A percentile compares a stretch with the other conserved stretches of the same genome.
phyloP scores from a whole-genome alignment of 1,140 invertebrate genomes.

The Drosophila takahashii region DNA sequence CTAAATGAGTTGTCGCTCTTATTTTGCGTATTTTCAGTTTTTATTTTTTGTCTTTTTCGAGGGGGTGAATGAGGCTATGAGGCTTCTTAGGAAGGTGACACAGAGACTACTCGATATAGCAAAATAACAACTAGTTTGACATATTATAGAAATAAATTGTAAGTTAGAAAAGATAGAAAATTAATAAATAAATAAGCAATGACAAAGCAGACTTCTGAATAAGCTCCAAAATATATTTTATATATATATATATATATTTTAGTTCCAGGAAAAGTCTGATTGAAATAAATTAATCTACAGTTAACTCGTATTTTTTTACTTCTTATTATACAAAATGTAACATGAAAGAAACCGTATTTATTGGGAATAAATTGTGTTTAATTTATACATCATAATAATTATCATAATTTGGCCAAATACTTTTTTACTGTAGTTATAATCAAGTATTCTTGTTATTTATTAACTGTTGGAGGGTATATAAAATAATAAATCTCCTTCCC shows the following conservation, averaged over 20 bases:
- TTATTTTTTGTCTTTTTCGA: constrained; percentile 19
- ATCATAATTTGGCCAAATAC: too few relatives aligned
- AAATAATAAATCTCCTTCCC: neutral
- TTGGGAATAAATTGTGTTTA: too few relatives aligned
- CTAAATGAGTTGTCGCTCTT: constrained; percentile 81
- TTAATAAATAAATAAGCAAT: neutral
- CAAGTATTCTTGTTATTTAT: neutral
- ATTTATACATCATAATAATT: too few relatives aligned
- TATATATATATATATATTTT: too few relatives aligned
- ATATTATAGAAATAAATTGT: too few relatives aligned
- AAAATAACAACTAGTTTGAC: neutral
- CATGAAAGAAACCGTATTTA: neutral
- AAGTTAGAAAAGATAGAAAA: too few relatives aligned
- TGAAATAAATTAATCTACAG: too few relatives aligned
- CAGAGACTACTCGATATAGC: constrained; percentile 1
- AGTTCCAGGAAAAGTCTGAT: too few relatives aligned
- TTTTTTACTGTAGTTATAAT: neutral
- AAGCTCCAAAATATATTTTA: too few relatives aligned
- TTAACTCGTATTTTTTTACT: too few relatives aligned
- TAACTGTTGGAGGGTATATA: neutral
- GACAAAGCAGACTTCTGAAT: too few relatives aligned
- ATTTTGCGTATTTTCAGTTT: constrained; percentile 48
- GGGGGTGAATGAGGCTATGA: constrained; percentile 28
- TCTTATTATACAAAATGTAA: neutral
- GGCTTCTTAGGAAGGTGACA: constrained; percentile 18